Conservation (phyloP, 2,797 vertebrate genomes). For the Tragopan temminckii region DNA sequence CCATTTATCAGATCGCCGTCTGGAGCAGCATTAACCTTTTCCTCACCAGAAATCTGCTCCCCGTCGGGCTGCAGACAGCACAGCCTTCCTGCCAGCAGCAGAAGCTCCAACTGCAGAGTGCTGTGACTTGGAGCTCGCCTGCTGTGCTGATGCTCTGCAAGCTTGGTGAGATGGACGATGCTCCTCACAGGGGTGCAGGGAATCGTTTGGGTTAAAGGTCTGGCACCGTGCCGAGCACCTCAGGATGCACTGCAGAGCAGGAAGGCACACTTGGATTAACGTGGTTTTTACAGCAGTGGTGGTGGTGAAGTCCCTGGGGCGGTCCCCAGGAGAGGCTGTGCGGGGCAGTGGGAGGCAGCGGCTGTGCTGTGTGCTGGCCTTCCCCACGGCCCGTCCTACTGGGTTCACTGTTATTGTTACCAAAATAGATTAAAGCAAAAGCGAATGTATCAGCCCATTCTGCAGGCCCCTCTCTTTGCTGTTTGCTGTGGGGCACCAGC, state of each 20-base stretch:
- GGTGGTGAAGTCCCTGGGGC: fast-evolving
- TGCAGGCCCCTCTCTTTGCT: not conserved
- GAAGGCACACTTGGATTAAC: not conserved
- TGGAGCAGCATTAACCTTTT: slow-evolving; percentile 80
- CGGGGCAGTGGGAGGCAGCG: not conserved
- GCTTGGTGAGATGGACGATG: not conserved
- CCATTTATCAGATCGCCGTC: slow-evolving; percentile 91
- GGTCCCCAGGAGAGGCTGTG: not conserved
- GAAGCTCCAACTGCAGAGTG: fast-evolving
- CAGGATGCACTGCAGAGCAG: not conserved
- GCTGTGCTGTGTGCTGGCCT: not conserved
- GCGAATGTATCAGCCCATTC: not conserved
- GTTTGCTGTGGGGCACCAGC: not conserved
- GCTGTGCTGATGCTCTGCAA: fast-evolving
- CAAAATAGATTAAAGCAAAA: not conserved
- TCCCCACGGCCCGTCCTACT: not conserved
- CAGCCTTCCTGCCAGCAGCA: not conserved
- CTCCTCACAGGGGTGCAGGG: fast-evolving
- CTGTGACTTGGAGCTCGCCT: fast-evolving
- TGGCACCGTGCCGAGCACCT: not conserved
- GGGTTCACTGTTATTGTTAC: not conserved
- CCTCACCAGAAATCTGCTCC: slow-evolving; percentile 42
- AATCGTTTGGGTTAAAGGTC: fast-evolving
- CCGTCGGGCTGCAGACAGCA: not conserved
- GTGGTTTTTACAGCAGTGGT: fast-evolving